Evolutionary conservation across 2,888 invertebrate genomes (phyloP), one percentile per base, ranked within the genome.

Genomic region (Strigamia maritima): DNA sequence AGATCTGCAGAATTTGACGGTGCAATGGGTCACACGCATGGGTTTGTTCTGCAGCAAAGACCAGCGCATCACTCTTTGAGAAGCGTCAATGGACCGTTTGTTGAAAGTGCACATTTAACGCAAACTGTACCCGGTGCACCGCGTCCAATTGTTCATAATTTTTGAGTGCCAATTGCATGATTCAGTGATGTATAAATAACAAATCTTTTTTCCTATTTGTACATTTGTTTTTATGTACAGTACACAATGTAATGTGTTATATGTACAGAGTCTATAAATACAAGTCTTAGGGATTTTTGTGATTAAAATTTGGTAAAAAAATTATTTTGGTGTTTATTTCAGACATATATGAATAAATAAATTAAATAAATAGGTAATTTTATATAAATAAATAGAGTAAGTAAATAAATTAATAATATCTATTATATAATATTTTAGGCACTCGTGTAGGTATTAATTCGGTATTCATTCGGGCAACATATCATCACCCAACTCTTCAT

Each of bases 401-500:
- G 10, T 35, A 35, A 35, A 31, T 31, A 31, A 35, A 35, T 35
- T n/a, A n/a, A 35, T 35, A 35, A 35, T 35, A 6, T 35, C 35
- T 35, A 35, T 35, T 35, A 35, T 35, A 8, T 35, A 35, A n/a
- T 35, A 35, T 35, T 35, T 35, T 35, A 6, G 35, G 35, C 35
- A 35, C 31, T 54, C 7, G 16, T 19, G 54, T 1, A n/a, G n/a
- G n/a, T 19, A 8, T 54, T 54, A 16, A 14, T 44, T 44, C 2
- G 8, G 1, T n/a, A 14, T 70, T 78, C 87, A 92, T 84, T 92
- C 92, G 1, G 92, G 92, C 82, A 93, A 85, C 75, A 93, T 87
- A 85, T 92, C 92, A 83, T 92, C 91, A 22, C 91, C 92, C 24
- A 92, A 87, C 85, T 92, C 91, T 84, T 92, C 92, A 84, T 92